Conservation (phyloP, 2,797 vertebrate genomes). For the Tenualosa ilisha region DNA sequence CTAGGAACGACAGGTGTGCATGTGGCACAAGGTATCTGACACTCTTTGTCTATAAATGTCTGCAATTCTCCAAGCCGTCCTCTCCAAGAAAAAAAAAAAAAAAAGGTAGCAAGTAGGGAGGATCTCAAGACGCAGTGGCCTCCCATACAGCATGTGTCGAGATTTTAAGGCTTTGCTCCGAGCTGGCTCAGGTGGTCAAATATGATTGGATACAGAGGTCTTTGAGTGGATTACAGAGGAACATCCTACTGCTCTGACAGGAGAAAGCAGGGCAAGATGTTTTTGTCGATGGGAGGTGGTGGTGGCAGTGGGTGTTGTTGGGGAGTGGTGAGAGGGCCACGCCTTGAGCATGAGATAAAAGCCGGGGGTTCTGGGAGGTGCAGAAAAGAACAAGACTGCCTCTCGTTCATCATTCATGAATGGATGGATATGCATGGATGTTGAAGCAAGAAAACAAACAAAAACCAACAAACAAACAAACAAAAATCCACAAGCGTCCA, state of each 20-base stretch:
- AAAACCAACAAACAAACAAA: neutral
- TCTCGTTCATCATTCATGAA: neutral
- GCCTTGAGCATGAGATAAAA: neutral
- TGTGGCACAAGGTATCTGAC: neutral
- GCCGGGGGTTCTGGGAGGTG: neutral
- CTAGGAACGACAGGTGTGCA: neutral
- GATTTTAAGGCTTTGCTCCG: slow-evolving; percentile 34
- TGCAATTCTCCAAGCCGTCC: neutral
- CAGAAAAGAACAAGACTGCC: neutral
- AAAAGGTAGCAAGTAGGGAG: neutral
- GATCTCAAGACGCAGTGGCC: neutral
- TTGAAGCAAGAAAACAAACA: neutral
- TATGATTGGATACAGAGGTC: neutral
- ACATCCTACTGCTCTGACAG: slow-evolving; percentile 20
- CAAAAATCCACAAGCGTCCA: neutral
- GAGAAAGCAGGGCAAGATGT: slow-evolving; percentile 26
- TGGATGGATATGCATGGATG: slow-evolving; percentile 22
- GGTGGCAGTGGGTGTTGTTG: neutral
- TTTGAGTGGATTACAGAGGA: slow-evolving; percentile 26
- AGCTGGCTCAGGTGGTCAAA: neutral
- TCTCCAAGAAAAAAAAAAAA: neutral
- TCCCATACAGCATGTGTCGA: neutral
- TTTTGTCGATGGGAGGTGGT: slow-evolving; percentile 31
- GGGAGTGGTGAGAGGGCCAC: neutral
- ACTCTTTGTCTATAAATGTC: neutral